Percentiles rank a stretch among this genome's conserved stretches.
Conservation (phyloP, 2,888 invertebrate genomes). For the Luperina testacea region DNA sequence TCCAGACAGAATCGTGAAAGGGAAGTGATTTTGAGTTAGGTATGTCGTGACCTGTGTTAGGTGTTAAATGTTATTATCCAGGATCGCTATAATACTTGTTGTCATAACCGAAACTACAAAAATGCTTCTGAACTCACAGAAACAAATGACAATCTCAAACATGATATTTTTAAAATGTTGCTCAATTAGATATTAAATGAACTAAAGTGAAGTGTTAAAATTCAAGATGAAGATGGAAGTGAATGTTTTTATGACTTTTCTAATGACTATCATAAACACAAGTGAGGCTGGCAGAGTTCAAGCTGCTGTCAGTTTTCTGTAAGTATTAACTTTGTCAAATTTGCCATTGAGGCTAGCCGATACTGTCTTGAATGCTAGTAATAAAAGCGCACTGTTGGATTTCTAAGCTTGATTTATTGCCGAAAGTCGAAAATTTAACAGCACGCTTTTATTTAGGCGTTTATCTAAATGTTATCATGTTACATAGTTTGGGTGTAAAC, state of each 20-base stretch:
- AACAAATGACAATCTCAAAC: conserved; percentile 2
- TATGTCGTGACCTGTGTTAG: not conserved
- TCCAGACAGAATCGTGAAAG: too few species aligned
- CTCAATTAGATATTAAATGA: conserved; percentile 57
- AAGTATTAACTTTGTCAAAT: conserved; percentile 62
- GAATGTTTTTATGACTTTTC: conserved; percentile 66
- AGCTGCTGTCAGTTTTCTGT: conserved; percentile 86
- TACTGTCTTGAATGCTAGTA: too few species aligned
- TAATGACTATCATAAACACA: conserved; percentile 68
- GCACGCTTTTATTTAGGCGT: too few species aligned
- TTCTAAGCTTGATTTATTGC: too few species aligned
- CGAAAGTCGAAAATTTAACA: too few species aligned
- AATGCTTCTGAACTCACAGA: not conserved
- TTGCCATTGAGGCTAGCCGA: too few species aligned
- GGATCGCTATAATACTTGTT: not conserved
- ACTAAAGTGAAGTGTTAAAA: conserved; percentile 44
- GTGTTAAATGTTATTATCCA: not conserved
- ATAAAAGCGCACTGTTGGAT: too few species aligned
- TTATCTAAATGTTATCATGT: too few species aligned
- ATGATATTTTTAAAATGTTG: conserved; percentile 45
- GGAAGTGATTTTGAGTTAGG: not conserved
- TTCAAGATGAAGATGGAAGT: conserved; percentile 72
- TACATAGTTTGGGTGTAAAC: too few species aligned
- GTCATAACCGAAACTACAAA: not conserved
- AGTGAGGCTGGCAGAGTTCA: conserved; percentile 79